Evolutionary conservation across 2,888 invertebrate species (phyloP), one percentile per base, ranked within the genome.

Genomic region (Oscheius onirici): DNA sequence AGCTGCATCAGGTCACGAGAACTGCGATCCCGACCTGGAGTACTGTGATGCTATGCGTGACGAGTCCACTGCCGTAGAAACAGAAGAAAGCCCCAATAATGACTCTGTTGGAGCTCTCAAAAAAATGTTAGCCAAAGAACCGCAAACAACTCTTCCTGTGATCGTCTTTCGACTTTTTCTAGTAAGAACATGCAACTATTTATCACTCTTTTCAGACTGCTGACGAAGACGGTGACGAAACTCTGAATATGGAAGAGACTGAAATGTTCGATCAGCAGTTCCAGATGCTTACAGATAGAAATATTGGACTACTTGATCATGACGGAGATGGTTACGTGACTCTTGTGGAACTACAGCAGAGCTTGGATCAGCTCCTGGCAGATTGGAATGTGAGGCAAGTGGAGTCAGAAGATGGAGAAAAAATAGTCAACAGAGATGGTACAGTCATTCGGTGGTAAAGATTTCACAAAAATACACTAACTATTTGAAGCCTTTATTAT

Each of bases 321-420:
- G 17, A 58, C 58, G 58, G 58, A n/a, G 58, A 58, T 20, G 58
- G 58, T 15, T 20, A 17, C 17, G 58, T 41, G 17, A 58, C 58
- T 40, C 13, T 43, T 2, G 17, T 6, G 41, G 58, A 22, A 20
- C 20, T 51, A 2, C 51, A 24, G 10, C 51, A 51, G 2, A 51
- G n/a, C 22, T 52, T 52, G 52, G 13, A 52, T 6, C 41, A 58
- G 17, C 10, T 24, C 26, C 28, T 26, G 34, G 26, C 22, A 8
- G 28, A 28, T n/a, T 55, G n/a, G 8, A n/a, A n/a, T n/a, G 15
- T 55, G 11, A 28, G n/a, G 13, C 26, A 55, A 13, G 26, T 26
- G 2, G n/a, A 11, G 15, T 24, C 28, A 28, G 55, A 55, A 55
- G 58, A 58, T 20, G 46, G 20, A 13, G n/a, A 15, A 13, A 46